Conservation (phyloP, 2,113 vertebrate species). For the Orthonyx spaldingii region DNA sequence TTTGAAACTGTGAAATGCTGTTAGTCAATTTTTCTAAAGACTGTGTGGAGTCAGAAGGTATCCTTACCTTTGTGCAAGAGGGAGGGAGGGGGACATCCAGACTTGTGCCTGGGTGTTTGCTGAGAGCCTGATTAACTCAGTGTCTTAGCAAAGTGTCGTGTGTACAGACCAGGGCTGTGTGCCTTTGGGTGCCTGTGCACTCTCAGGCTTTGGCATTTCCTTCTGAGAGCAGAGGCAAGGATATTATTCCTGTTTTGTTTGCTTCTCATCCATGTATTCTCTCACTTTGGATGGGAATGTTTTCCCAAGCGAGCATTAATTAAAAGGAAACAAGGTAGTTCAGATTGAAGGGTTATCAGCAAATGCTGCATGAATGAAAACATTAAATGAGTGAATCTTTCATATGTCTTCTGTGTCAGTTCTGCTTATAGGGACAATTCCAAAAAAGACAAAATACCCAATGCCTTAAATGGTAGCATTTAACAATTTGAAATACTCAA, state of each 20-base stretch:
- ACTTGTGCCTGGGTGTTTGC: background rate
- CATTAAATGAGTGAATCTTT: background rate
- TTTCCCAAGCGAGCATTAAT: background rate
- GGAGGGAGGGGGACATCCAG: background rate
- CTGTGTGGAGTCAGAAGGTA: background rate
- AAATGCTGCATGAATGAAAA: background rate
- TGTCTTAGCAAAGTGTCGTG: too few species aligned
- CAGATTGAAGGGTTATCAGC: background rate
- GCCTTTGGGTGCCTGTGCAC: background rate
- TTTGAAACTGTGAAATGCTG: background rate
- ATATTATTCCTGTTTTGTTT: background rate
- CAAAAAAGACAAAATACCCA: background rate
- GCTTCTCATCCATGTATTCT: background rate
- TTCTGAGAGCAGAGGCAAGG: background rate
- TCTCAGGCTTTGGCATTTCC: background rate
- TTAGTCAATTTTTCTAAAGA: background rate
- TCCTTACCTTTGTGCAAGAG: background rate
- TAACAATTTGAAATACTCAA: background rate
- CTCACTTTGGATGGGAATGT: background rate
- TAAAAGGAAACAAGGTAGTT: background rate
- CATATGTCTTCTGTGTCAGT: background rate
- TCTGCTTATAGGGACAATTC: background rate
- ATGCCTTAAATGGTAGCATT: background rate
- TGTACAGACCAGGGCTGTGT: background rate
- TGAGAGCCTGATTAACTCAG: rapidly evolving